Evolutionary conservation across 2,888 invertebrate species (phyloP).

Genomic region (Pollenia labialis): DNA sequence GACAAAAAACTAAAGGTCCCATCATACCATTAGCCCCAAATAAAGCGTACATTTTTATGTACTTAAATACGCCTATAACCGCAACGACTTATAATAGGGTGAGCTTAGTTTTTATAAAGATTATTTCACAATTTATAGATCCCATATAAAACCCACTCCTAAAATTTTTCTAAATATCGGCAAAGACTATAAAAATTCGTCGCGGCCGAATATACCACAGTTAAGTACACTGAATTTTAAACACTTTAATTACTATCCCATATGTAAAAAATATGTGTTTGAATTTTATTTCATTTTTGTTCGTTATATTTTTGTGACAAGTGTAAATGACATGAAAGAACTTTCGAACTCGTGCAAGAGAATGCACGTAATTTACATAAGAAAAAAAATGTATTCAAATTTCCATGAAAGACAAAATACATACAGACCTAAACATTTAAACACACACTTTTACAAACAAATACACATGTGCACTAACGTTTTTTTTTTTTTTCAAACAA

Average conservation of each 20-base stretch:
- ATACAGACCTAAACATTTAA: conserved; percentile 24
- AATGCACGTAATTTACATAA: conserved; percentile 64
- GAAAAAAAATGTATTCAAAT: conserved; percentile 62
- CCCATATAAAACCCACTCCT: background rate
- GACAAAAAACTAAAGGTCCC: too few species aligned
- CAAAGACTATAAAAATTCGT: too few species aligned
- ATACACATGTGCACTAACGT: too few species aligned
- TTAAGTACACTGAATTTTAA: background rate
- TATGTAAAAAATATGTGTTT: background rate
- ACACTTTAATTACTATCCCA: conserved; percentile 14
- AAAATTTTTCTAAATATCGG: background rate
- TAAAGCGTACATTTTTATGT: too few species aligned
- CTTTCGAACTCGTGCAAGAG: conserved; percentile 63
- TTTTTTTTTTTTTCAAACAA: too few species aligned
- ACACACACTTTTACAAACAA: conserved; percentile 20
- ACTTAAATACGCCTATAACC: too few species aligned
- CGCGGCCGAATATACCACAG: background rate
- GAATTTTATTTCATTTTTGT: conserved; percentile 4
- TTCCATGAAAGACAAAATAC: conserved; percentile 49
- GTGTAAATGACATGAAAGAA: conserved; percentile 52
- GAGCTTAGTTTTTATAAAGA: background rate
- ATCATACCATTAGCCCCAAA: too few species aligned
- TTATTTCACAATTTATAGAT: background rate
- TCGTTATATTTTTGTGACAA: conserved; percentile 50
- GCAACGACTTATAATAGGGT: too few species aligned